These are phyloP conservation scores for Keiferia lycopersicella DNA, from an alignment of 2,888 invertebrate species.

Conservation along the genomic window DNA sequence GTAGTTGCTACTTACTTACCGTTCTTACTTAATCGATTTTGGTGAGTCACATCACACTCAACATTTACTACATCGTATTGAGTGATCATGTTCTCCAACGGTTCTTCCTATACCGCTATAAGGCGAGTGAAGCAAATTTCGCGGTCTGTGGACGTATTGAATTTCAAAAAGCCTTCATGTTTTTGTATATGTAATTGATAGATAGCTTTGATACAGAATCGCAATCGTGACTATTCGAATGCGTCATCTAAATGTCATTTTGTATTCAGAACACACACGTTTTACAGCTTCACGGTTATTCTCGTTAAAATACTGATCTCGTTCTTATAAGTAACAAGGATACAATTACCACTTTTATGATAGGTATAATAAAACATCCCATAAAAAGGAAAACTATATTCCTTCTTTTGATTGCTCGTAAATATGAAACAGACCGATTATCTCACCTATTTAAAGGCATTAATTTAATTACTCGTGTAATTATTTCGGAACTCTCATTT, in stretches of 20 bases:
- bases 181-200: constrained; percentile 26
- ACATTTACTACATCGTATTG: constrained; percentile 53
- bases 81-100: constrained; percentile 39
- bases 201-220: constrained; percentile 11
- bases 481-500: constrained; percentile 24
- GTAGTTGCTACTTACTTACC: not conserved
- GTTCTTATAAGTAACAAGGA: no score
- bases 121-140: constrained; percentile 48
- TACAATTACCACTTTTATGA: not conserved
- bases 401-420: constrained; percentile 4
- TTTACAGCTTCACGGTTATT: not conserved
- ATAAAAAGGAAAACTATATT: not conserved
- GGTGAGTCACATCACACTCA: not conserved
- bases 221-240: constrained; percentile 22
- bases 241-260: not conserved
- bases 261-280: not conserved
- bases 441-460: constrained; percentile 13
- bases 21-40: not conserved
- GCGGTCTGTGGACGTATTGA: constrained; percentile 47
- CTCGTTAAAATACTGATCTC: no score
- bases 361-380: no score
- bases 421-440: constrained; percentile 1
- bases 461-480: constrained; percentile 18
- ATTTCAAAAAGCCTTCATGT: constrained; percentile 33
- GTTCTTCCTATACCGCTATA: constrained; percentile 42